A percentile compares a stretch with the other conserved stretches of the same genome.
phyloP scores from a whole-genome alignment of 2,113 vertebrate genomes.

The Morphnarchus princeps region DNA sequence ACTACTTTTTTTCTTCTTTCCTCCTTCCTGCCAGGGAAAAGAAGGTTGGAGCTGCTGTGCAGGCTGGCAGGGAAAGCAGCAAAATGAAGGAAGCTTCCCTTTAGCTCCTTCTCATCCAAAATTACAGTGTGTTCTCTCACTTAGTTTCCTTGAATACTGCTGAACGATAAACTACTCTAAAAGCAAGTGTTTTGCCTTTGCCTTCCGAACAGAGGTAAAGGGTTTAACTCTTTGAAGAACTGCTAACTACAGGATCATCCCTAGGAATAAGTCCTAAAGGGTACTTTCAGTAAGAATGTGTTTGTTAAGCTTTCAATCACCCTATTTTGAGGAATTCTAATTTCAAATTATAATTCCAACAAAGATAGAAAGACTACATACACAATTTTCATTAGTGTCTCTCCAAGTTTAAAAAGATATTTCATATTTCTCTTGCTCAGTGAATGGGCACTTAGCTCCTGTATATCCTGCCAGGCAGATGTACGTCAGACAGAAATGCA shows the following conservation, averaged over 20 bases:
- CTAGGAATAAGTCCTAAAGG: background rate
- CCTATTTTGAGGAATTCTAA: background rate
- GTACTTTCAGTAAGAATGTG: background rate
- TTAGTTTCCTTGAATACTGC: background rate
- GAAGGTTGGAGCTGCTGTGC: background rate
- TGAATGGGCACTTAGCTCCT: background rate
- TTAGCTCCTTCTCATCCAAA: background rate
- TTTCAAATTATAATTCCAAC: background rate
- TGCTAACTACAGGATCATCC: background rate
- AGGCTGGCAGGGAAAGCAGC: background rate
- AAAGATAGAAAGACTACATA: background rate
- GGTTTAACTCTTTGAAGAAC: background rate
- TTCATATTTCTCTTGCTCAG: background rate
- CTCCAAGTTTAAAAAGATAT: background rate
- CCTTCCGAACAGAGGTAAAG: background rate
- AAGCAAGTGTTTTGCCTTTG: background rate
- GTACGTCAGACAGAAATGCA: background rate
- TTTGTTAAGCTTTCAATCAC: background rate
- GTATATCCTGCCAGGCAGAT: background rate
- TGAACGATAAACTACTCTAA: background rate
- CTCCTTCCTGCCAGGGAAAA: constrained; percentile 6
- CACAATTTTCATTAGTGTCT: background rate
- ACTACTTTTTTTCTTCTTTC: background rate
- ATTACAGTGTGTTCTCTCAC: background rate
- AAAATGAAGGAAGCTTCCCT: background rate